phyloP scores from a whole-genome alignment of 2,797 vertebrate species.

The Chanos chanos region DNA sequence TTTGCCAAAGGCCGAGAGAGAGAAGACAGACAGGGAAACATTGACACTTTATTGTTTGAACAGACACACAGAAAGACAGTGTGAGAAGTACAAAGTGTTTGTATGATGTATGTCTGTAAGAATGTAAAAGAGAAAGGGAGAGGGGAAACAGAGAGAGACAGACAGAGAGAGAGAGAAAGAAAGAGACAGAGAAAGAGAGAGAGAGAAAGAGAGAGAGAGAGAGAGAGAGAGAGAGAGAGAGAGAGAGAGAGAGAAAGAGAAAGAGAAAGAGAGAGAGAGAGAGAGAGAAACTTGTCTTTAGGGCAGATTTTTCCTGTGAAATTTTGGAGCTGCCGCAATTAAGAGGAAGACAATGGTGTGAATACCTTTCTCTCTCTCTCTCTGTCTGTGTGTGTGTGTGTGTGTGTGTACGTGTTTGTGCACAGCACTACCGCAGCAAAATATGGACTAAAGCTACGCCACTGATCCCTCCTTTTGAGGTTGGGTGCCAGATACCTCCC shows the following conservation, averaged over 20 bases:
- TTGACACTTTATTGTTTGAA: conserved; percentile 2
- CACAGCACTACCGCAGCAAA: conserved; percentile 8
- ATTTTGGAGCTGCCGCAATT: too few species aligned
- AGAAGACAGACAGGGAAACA: background rate
- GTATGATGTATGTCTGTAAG: background rate
- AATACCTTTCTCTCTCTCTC: too few species aligned
- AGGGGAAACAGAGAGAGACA: background rate
- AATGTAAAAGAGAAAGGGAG: background rate
- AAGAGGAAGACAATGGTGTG: too few species aligned
- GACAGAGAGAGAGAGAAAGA: background rate
- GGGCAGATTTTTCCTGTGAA: too few species aligned
- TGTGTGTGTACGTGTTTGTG: conserved; percentile 1
- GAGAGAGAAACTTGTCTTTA: background rate
- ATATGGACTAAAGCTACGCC: conserved; percentile 10
- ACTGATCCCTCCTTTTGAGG: conserved; percentile 12
- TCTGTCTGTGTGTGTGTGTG: conserved; percentile 5
- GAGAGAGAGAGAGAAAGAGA: background rate
- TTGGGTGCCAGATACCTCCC: conserved; percentile 17
- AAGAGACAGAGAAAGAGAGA: background rate
- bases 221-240: background rate
- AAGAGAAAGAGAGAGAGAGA: background rate
- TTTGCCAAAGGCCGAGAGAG: background rate
- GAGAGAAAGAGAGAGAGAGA: background rate
- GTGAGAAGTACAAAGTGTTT: background rate
- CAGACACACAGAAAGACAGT: conserved; percentile 6